A percentile compares a stretch with the other conserved stretches of the same genome.
These are phyloP conservation scores for Cantharis nigra DNA, from an alignment of 2,888 invertebrate species.

Conservation along the genomic window DNA sequence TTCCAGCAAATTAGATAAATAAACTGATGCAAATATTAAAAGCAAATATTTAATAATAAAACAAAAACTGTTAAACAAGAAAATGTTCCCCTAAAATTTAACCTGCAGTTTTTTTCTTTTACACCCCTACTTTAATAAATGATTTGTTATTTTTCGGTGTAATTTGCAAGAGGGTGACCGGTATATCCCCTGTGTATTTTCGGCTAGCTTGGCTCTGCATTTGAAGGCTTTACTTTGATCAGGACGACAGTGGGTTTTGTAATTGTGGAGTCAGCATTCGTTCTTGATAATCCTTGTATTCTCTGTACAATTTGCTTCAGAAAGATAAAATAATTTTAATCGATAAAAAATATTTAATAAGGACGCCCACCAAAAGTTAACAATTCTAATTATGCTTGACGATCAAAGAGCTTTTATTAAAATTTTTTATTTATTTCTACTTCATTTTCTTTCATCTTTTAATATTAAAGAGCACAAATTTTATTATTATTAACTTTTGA, in stretches of 20 bases:
- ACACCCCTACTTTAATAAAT: conserved; percentile 24
- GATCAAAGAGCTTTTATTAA: neutral
- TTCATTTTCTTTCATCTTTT: neutral
- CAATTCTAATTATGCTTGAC: neutral
- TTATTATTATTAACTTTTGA: neutral
- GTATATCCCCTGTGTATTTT: conserved; percentile 32
- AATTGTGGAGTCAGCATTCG: conserved; percentile 20
- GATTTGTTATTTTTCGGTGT: conserved; percentile 29
- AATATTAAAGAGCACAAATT: neutral
- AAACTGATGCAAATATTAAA: neutral
- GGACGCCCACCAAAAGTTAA: neutral
- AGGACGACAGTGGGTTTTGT: conserved; percentile 32
- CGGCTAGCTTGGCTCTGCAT: conserved; percentile 21
- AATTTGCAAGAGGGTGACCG: conserved; percentile 33
- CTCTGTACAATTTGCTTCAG: neutral
- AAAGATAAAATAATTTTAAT: conserved; percentile 13
- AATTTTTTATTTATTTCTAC: neutral
- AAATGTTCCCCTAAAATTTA: conserved; percentile 6
- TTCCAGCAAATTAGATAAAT: neutral
- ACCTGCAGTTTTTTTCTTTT: conserved; percentile 13
- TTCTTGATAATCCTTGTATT: conserved; percentile 17
- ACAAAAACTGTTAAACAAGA: conserved; percentile 8
- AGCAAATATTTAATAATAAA: neutral
- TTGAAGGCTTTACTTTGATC: conserved; percentile 37
- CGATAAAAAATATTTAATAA: neutral